phyloP scores from a whole-genome alignment of 1,140 invertebrate genomes.

The Philopotamus ludificatus region DNA sequence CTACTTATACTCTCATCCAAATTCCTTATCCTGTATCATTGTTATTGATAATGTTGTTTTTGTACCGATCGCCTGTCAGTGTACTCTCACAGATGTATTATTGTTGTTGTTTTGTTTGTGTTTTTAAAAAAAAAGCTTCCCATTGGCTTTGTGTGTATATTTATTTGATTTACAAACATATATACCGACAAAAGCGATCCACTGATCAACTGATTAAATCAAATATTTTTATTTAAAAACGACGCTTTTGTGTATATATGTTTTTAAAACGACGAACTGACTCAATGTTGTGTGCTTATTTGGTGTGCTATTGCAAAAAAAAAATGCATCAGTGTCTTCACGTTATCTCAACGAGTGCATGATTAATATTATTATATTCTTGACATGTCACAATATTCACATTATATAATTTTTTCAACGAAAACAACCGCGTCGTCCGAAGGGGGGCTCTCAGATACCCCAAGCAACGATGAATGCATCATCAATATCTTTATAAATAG shows the following conservation, averaged over 20 bases:
- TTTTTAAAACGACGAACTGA: background rate
- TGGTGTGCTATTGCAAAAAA: conserved; percentile 32
- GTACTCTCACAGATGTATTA: conserved; percentile 15
- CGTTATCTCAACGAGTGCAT: conserved; percentile 31
- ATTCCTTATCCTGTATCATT: conserved; percentile 6
- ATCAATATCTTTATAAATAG: no score
- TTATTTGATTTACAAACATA: no score
- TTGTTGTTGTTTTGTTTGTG: background rate
- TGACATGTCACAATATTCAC: background rate
- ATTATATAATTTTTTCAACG: no score
- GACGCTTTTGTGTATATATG: no score
- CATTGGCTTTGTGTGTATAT: conserved; percentile 18
- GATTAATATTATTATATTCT: conserved; percentile 1
- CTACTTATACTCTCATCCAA: conserved; percentile 17
- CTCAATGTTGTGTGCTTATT: conserved; percentile 38
- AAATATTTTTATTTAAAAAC: no score
- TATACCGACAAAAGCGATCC: no score
- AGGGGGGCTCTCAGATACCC: no score
- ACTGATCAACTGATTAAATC: no score
- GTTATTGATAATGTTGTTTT: conserved; percentile 1
- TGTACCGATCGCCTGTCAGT: conserved; percentile 18
- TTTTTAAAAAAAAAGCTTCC: conserved; percentile 8
- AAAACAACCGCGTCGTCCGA: no score
- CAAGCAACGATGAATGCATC: no score
- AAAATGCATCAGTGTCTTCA: conserved; percentile 27